Percentiles rank a stretch among this genome's conserved stretches.
Conservation (phyloP, 2,113 vertebrate species). For the Sturnira hondurensis region DNA sequence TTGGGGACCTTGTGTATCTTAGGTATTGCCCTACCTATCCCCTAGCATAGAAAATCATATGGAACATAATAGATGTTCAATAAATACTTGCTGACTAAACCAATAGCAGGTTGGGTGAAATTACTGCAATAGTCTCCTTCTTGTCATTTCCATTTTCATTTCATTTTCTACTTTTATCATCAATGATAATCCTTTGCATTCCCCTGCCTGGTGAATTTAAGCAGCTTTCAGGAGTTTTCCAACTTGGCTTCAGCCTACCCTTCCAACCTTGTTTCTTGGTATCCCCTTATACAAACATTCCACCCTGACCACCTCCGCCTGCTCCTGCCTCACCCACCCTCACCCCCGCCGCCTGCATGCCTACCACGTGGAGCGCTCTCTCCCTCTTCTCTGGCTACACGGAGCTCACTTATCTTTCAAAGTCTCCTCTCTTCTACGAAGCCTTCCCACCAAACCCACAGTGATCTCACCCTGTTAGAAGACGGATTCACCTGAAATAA, state of each 20-base stretch:
- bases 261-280: neutral
- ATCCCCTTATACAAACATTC: neutral
- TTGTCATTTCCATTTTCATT: neutral
- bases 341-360: rapidly evolving
- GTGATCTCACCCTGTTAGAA: neutral
- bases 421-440: neutral
- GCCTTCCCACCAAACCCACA: neutral
- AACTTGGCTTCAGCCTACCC: neutral
- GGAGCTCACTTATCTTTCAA: neutral
- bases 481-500: neutral
- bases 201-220: neutral
- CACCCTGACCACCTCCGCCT: neutral
- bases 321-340: neutral
- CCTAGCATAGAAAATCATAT: neutral
- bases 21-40: neutral
- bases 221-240: neutral
- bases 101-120: neutral
- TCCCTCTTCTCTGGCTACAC: neutral
- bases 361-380: neutral
- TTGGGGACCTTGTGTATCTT: neutral
- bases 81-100: neutral
- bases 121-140: neutral
- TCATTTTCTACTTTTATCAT: neutral
- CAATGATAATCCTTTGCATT: neutral
- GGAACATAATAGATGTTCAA: neutral